phyloP scores from a whole-genome alignment of 2,797 vertebrate genomes.

The Mastacembelus armatus region DNA sequence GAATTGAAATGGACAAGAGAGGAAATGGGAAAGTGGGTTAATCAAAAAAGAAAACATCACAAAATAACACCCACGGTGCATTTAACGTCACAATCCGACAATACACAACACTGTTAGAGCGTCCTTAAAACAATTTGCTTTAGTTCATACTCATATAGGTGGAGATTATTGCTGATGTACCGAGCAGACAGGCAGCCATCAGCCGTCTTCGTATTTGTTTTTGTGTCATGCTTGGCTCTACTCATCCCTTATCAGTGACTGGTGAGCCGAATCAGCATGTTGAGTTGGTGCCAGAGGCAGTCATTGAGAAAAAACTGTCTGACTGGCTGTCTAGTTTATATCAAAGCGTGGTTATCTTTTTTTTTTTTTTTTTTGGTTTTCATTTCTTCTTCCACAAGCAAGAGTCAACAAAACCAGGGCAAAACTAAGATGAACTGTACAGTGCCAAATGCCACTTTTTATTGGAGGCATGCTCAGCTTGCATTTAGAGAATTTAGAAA shows the following conservation, averaged over 20 bases:
- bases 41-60: conserved; percentile 12
- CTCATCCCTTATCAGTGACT: not conserved
- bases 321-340: not conserved
- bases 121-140: not conserved
- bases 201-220: not conserved
- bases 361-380: not conserved
- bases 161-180: too few relatives aligned
- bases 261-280: not conserved
- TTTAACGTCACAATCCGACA: conserved; percentile 3
- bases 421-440: not conserved
- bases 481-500: not conserved
- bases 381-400: not conserved
- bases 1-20: conserved; percentile 20
- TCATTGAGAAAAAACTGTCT: not conserved
- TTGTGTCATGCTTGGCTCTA: not conserved
- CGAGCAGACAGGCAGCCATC: not conserved
- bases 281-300: not conserved
- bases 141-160: not conserved
- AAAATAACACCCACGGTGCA: not conserved
- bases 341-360: not conserved
- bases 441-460: not conserved
- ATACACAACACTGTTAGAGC: not conserved
- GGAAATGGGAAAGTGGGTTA: not conserved
- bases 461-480: not conserved
- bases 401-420: not conserved